Percentiles rank a stretch among this genome's conserved stretches.
Conservation (phyloP, 2,888 invertebrate species). For the Gonocerus acuteangulatus region DNA sequence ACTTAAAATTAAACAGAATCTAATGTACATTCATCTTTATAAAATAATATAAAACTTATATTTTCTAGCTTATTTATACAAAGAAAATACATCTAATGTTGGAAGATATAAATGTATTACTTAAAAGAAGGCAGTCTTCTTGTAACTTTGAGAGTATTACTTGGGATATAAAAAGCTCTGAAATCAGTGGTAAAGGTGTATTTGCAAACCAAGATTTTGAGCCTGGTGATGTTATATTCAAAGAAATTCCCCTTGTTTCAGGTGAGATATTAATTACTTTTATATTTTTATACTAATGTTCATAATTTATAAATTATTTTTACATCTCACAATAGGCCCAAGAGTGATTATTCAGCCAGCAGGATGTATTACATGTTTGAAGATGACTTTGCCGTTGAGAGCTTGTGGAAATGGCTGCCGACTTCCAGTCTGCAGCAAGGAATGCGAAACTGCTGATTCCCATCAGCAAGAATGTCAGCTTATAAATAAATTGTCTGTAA, state of each 20-base stretch:
- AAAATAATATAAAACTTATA: too few relatives aligned
- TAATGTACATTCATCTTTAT: too few relatives aligned
- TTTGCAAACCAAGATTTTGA: conserved; percentile 59
- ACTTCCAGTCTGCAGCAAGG: conserved; percentile 57
- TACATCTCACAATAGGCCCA: conserved; percentile 25
- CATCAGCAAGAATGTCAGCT: conserved; percentile 60
- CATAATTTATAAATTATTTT: not conserved
- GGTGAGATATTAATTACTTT: conserved; percentile 44
- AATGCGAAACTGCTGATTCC: conserved; percentile 52
- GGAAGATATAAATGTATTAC: conserved; percentile 6
- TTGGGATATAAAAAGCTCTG: conserved; percentile 16
- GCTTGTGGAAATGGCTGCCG: conserved; percentile 58
- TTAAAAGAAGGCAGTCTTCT: not conserved
- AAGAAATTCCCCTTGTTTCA: conserved; percentile 59
- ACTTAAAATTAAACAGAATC: too few relatives aligned
- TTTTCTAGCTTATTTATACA: too few relatives aligned
- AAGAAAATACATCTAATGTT: too few relatives aligned
- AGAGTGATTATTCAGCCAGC: conserved; percentile 53
- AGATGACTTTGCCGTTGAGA: conserved; percentile 39
- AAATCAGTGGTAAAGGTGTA: conserved; percentile 50
- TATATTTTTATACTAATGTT: not conserved
- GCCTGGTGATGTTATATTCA: conserved; percentile 61
- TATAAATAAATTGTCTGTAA: conserved; percentile 52
- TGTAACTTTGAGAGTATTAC: not conserved
- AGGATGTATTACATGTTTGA: conserved; percentile 54